Evolutionary conservation across 2,888 invertebrate species (phyloP), one percentile per base, ranked within the genome.

Genomic region (Nemotelus nigrinus): DNA sequence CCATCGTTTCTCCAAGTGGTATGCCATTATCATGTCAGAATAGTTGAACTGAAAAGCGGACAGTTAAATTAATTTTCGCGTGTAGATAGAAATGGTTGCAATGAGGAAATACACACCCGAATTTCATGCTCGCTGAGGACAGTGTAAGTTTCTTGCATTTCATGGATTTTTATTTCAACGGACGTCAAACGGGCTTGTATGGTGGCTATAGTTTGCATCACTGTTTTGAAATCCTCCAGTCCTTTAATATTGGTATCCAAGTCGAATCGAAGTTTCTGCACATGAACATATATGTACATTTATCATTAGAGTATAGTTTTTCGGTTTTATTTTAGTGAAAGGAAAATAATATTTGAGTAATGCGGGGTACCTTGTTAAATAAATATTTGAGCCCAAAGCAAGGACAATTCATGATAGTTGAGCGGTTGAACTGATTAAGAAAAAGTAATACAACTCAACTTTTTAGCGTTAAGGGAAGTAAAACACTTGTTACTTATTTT

Each of bases 131-230:
- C 91, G 71, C 88, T 88, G 39, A 97, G 88, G 82, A 94, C 92
- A 64, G 91, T 89, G 84, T 95, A 97, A 67, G 92, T 91, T 85
- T 96, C 94, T 85, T 94, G 91, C 87, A 93, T 92, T 81, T 91
- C 91, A 57, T 90, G 88, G 82, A 93, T 95, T 82, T 91, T 91
- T 67, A 93, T 89, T 85, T 97, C 96, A 0, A 93, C 92, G 2
- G 93, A 92, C 72, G 96, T 89, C 0, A 95, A 93, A 85, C 91
- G 90, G 76, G 91, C 90, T 83, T 93, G 92, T 64, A 97, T 92
- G 55, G 89, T 90, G 0, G 92, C 88, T 79, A 97, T 96, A 0
- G 95, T 93, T 80, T 93, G 92, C 92, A 97, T 93, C 2, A 97
- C 94, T 78, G 91, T 88, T 85, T 96, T 96, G 84, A 97, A 94